Conservation (phyloP, 2,797 vertebrate species). For the Scleropages formosus region DNA sequence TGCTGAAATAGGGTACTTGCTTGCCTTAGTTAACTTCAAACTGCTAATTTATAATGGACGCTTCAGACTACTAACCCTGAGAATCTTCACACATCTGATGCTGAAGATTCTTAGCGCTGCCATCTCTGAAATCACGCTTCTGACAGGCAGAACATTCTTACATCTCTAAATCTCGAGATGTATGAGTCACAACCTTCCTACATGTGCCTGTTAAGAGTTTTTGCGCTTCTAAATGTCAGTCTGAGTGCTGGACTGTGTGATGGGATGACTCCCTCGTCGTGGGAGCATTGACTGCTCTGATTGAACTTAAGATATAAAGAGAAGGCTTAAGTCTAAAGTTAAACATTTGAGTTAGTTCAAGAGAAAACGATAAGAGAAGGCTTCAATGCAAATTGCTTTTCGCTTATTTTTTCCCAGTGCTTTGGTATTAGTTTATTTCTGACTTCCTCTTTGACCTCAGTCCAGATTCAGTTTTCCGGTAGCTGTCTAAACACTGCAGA, state of each 20-base stretch:
- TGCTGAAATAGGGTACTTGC: no score
- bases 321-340: not conserved
- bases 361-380: not conserved
- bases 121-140: slow-evolving; percentile 11
- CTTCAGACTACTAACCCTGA: no score
- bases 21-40: no score
- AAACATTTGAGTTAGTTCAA: not conserved
- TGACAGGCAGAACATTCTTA: slow-evolving; percentile 3
- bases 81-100: slow-evolving; percentile 14
- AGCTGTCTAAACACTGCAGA: not conserved
- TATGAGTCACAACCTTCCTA: slow-evolving; percentile 23
- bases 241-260: not conserved
- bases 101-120: not conserved
- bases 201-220: slow-evolving; percentile 12
- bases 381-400: not conserved
- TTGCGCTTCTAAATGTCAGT: slow-evolving; percentile 26
- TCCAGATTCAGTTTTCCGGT: not conserved
- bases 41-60: no score
- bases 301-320: slow-evolving; percentile 8
- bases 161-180: slow-evolving; percentile 9
- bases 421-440: not conserved
- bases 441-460: slow-evolving; percentile 10
- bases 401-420: slow-evolving; percentile 11
- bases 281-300: slow-evolving; percentile 14
- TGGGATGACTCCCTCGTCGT: slow-evolving; percentile 20